Evolutionary conservation across 2,113 vertebrate species (phyloP).

Genomic region (Lagopus leucura): DNA sequence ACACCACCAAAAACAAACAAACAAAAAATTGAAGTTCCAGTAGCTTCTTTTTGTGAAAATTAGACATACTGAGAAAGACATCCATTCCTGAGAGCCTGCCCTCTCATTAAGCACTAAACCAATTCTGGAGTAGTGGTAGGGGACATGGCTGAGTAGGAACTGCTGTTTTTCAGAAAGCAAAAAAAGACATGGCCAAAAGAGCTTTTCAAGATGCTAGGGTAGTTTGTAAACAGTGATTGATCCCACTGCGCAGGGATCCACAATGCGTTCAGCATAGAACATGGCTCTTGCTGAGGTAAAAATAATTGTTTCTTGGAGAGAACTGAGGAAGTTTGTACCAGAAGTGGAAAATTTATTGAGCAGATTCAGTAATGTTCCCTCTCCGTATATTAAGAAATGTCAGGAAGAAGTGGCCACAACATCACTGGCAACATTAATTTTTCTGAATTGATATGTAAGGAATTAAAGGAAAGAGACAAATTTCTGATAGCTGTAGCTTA

Average conservation of each 20-base stretch:
- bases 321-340: not conserved
- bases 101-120: not conserved
- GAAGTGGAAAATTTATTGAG: not conserved
- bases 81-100: not conserved
- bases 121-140: not conserved
- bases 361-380: not conserved
- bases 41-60: not conserved
- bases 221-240: not conserved
- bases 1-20: not conserved
- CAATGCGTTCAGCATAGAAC: not conserved
- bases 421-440: slow-evolving; percentile 27
- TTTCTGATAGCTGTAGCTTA: slow-evolving; percentile 1
- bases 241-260: not conserved
- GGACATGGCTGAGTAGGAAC: not conserved
- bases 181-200: not conserved
- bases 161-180: not conserved
- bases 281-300: not conserved
- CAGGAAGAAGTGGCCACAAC: not conserved
- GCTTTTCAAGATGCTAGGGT: not conserved
- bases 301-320: not conserved
- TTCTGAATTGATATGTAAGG: not conserved
- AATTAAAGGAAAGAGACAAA: slow-evolving; percentile 19
- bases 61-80: not conserved
- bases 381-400: not conserved
- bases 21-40: not conserved